These are phyloP conservation scores for Ferrisia virgata DNA, from an alignment of 2,888 invertebrate species.

Conservation along the genomic window DNA sequence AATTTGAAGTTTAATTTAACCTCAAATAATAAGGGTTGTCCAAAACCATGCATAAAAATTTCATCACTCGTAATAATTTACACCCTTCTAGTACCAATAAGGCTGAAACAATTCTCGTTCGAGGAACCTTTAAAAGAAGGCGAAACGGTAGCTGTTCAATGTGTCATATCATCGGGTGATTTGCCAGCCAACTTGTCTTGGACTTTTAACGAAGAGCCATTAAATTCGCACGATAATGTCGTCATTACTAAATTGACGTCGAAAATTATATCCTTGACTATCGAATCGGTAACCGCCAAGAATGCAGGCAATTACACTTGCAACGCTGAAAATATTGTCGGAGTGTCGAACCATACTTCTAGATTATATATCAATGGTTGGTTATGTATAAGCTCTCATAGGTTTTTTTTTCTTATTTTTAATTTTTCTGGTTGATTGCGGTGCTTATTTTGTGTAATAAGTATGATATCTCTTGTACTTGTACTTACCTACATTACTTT, in stretches of 20 bases:
- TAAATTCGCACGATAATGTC: constrained; percentile 46
- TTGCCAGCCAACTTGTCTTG: constrained; percentile 52
- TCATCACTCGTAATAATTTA: constrained; percentile 30
- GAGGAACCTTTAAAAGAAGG: constrained; percentile 52
- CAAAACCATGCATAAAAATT: not conserved
- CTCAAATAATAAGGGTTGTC: not conserved
- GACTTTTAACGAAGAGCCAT: constrained; percentile 59
- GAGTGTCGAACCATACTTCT: constrained; percentile 64
- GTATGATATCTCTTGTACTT: too few species aligned
- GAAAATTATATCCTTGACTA: constrained; percentile 52
- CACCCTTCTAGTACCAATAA: constrained; percentile 50
- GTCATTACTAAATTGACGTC: constrained; percentile 51
- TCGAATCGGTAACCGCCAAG: constrained; percentile 50
- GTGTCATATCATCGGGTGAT: constrained; percentile 52
- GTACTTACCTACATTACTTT: too few species aligned
- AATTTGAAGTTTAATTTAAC: too few species aligned
- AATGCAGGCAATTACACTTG: constrained; percentile 71
- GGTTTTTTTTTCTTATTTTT: not conserved
- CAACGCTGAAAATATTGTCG: constrained; percentile 66
- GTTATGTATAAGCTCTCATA: not conserved
- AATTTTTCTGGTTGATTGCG: not conserved
- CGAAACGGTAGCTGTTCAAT: constrained; percentile 52
- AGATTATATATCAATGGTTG: constrained; percentile 67
- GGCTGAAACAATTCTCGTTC: constrained; percentile 52
- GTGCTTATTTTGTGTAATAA: not conserved